A percentile compares a stretch with the other conserved stretches of the same genome.
Evolutionary conservation across 1,140 invertebrate genomes (phyloP).

Genomic region (Papilio polyxenes): DNA sequence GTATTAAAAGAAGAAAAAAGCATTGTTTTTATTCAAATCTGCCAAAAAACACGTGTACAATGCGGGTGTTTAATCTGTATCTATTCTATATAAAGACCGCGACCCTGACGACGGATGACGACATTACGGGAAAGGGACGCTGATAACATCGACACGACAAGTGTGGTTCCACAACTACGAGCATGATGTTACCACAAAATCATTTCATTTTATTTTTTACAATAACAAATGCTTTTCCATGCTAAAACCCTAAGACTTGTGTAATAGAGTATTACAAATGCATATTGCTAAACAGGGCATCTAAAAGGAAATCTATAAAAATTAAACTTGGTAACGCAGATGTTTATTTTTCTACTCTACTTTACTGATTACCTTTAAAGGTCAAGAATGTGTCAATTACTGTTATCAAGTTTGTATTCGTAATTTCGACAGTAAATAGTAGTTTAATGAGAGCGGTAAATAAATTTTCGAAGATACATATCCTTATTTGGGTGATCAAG

Average conservation of each 20-base stretch:
- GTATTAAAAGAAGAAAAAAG: neutral
- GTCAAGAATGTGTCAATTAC: neutral
- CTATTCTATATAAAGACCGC: too few species aligned
- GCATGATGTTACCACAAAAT: neutral
- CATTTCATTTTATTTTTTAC: neutral
- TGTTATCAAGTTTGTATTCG: neutral
- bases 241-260: neutral
- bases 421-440: neutral
- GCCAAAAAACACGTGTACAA: neutral
- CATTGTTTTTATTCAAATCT: neutral
- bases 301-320: neutral
- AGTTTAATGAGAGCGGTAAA: neutral
- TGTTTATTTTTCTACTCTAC: too few species aligned
- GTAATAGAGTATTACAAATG: neutral
- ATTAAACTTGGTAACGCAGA: neutral
- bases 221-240: neutral
- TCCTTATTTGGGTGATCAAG: slow-evolving; percentile 13
- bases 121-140: neutral
- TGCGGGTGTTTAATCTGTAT: slow-evolving; percentile 1
- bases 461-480: neutral
- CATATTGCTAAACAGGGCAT: neutral
- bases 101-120: slow-evolving; percentile 26
- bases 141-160: slow-evolving; percentile 24
- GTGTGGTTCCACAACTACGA: neutral
- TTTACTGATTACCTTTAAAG: neutral